phyloP scores from a whole-genome alignment of 1,140 invertebrate genomes.

The Prorops nasuta region DNA sequence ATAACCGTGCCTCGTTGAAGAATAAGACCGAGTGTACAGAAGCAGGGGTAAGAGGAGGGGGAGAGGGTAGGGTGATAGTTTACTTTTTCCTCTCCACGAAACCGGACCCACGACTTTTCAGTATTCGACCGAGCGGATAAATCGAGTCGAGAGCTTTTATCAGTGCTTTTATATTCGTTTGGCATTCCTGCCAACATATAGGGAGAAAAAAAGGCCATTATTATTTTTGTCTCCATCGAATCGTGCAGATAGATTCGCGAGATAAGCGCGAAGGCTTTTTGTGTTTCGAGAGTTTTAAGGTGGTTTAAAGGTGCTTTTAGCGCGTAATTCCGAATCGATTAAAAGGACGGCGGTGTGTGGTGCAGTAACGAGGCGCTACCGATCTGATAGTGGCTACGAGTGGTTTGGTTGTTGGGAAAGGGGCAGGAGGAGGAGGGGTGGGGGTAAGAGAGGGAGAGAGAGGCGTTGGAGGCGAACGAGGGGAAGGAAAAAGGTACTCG shows the following conservation, averaged over 20 bases:
- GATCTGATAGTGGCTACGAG: slow-evolving; percentile 16
- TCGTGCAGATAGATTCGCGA: no score
- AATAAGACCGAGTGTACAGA: no score
- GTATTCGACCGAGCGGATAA: slow-evolving; percentile 31
- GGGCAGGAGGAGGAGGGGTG: not conserved
- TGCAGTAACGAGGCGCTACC: slow-evolving; percentile 21
- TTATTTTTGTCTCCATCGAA: no score
- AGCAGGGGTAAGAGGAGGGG: no score
- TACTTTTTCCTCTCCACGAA: no score
- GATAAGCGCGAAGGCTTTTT: not conserved
- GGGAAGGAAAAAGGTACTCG: slow-evolving; percentile 2
- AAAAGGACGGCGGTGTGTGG: slow-evolving; percentile 7
- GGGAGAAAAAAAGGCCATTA: no score
- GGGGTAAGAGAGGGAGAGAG: slow-evolving; percentile 8
- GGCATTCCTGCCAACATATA: no score
- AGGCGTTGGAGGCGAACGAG: not conserved
- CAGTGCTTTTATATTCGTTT: no score
- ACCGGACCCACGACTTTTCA: slow-evolving; percentile 28
- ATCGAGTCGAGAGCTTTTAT: no score
- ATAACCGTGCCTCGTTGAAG: not conserved
- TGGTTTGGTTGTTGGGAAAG: slow-evolving; percentile 2
- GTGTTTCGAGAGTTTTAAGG: no score
- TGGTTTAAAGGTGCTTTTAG: not conserved
- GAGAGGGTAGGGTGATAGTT: no score
- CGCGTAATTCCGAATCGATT: slow-evolving; percentile 26